Percentiles rank a stretch among this genome's conserved stretches.
These are phyloP conservation scores for Cyclura pinguis DNA, from an alignment of 2,797 vertebrate species.

Conservation along the genomic window DNA sequence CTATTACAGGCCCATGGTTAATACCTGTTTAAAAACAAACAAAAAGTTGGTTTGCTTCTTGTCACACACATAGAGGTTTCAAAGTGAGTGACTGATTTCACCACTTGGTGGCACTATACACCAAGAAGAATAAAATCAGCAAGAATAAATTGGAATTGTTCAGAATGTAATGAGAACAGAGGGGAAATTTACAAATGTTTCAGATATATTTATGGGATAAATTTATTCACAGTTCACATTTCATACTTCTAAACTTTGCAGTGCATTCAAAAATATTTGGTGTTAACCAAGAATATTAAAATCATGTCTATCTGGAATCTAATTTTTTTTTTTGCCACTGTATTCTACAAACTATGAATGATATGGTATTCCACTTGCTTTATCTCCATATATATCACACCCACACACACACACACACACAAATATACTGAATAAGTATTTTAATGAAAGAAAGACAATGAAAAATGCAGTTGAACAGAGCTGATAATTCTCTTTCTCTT, in stretches of 20 bases:
- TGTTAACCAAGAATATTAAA: constrained; percentile 47
- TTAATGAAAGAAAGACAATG: constrained; percentile 41
- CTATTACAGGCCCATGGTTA: constrained; percentile 96
- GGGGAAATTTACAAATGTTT: constrained; percentile 51
- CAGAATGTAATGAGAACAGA: constrained; percentile 35
- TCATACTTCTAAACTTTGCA: constrained; percentile 61
- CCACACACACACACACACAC: too few species aligned
- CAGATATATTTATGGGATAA: constrained; percentile 49
- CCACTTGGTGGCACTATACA: constrained; percentile 57
- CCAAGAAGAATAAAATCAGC: constrained; percentile 12
- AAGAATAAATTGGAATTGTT: rapidly evolving
- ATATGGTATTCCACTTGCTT: constrained; percentile 5
- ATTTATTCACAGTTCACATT: constrained; percentile 64
- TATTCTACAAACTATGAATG: constrained; percentile 33
- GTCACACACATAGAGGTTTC: not conserved
- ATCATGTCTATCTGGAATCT: constrained; percentile 46
- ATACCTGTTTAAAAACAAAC: constrained; percentile 83
- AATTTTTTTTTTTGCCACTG: constrained; percentile 38
- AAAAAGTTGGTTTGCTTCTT: not conserved
- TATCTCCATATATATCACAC: too few species aligned
- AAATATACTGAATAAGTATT: not conserved
- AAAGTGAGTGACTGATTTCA: not conserved
- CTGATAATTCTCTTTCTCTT: not conserved
- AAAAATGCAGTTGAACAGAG: not conserved
- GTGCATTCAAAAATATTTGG: constrained; percentile 56